phyloP scores from a whole-genome alignment of 2,797 vertebrate genomes.

The Acanthis flammea region DNA sequence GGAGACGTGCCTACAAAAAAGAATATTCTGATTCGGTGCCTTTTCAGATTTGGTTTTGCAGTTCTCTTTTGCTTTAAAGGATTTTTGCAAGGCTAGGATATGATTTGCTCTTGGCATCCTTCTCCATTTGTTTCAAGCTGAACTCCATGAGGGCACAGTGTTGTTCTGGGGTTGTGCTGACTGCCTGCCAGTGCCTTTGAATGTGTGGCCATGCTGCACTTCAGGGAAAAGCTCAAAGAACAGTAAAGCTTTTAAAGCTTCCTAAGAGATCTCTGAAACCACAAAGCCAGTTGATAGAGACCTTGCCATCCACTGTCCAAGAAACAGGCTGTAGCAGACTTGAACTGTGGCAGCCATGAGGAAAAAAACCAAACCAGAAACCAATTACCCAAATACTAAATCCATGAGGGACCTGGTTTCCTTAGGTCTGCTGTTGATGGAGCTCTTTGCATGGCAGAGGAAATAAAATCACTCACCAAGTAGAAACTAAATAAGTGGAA shows the following conservation, averaged over 20 bases:
- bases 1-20: neutral
- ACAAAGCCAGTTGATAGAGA: neutral
- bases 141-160: neutral
- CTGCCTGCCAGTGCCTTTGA: neutral
- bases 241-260: neutral
- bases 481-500: neutral
- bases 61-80: neutral
- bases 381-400: neutral
- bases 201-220: neutral
- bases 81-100: neutral
- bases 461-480: neutral
- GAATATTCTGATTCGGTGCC: neutral
- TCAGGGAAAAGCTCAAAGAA: neutral
- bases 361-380: neutral
- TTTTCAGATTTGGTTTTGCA: neutral
- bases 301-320: neutral
- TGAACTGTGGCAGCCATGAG: neutral
- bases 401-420: neutral
- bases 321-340: neutral
- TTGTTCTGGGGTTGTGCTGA: neutral
- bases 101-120: neutral
- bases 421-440: neutral
- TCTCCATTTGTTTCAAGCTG: neutral
- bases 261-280: neutral
- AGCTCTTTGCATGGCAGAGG: neutral